Evolutionary conservation across 1,140 invertebrate species (phyloP).

Genomic region (Nephila pilipes): DNA sequence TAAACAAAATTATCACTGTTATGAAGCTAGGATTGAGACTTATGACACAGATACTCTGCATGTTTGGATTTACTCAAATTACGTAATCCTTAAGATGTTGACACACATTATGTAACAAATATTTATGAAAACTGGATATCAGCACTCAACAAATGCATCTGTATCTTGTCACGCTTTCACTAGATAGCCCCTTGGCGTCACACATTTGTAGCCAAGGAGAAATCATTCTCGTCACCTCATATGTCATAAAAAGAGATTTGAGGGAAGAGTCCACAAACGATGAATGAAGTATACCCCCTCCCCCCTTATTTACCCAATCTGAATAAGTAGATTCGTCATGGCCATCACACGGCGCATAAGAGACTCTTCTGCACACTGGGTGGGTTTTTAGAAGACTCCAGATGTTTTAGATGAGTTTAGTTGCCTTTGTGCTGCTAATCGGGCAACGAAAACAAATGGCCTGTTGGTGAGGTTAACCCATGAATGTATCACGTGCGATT

Average conservation of each 20-base stretch:
- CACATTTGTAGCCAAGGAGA: conserved; percentile 28
- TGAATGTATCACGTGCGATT: conserved; percentile 62
- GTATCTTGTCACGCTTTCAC: too few species aligned
- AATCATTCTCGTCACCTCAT: neutral
- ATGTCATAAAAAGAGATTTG: conserved; percentile 65
- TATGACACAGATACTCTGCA: too few species aligned
- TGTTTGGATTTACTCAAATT: too few species aligned
- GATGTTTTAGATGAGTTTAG: conserved; percentile 72
- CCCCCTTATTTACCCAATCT: conserved; percentile 67
- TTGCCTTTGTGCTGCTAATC: conserved; percentile 68
- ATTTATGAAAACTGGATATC: too few species aligned
- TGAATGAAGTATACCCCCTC: conserved; percentile 63
- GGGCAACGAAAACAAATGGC: conserved; percentile 70
- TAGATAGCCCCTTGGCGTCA: neutral
- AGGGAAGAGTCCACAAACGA: conserved; percentile 67
- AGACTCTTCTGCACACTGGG: conserved; percentile 45
- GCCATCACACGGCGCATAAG: conserved; percentile 56
- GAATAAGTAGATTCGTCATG: conserved; percentile 76
- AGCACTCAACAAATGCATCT: too few species aligned
- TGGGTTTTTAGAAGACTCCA: conserved; percentile 50
- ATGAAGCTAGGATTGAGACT: too few species aligned
- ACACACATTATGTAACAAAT: too few species aligned
- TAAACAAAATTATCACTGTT: too few species aligned
- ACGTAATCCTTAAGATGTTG: too few species aligned
- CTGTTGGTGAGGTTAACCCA: conserved; percentile 51